Conservation (phyloP, 2,113 vertebrate genomes). For the Sapayoa aenigma region DNA sequence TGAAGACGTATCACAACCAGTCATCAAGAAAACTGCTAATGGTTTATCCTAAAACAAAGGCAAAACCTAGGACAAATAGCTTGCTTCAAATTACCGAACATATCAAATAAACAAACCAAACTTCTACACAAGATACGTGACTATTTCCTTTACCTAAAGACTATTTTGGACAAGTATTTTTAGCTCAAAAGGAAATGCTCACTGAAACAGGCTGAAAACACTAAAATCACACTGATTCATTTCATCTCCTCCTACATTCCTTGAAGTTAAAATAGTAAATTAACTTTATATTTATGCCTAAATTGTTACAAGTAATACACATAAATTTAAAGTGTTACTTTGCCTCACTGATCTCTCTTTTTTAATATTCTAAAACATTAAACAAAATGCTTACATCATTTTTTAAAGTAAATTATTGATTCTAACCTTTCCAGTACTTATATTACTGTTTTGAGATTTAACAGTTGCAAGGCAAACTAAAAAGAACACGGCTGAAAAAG, state of each 20-base stretch:
- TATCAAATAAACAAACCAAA: neutral
- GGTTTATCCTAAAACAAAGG: neutral
- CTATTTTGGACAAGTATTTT: neutral
- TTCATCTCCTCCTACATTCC: neutral
- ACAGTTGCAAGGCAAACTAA: neutral
- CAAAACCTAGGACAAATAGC: neutral
- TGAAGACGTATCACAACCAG: neutral
- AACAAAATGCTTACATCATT: neutral
- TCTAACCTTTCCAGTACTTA: neutral
- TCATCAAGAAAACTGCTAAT: neutral
- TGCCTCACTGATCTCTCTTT: neutral
- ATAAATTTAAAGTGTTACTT: neutral
- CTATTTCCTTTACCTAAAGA: neutral
- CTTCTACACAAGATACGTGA: neutral
- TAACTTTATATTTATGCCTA: neutral
- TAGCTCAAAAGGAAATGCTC: neutral
- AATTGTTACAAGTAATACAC: neutral
- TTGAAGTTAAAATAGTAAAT: neutral
- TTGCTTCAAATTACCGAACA: neutral
- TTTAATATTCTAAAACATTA: neutral
- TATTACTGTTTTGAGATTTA: neutral
- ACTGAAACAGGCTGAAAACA: neutral
- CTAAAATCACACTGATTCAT: neutral
- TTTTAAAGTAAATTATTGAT: neutral
- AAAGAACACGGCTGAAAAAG: neutral